Evolutionary conservation across 2,797 vertebrate genomes (phyloP).

Genomic region (Acropternis orthonyx): DNA sequence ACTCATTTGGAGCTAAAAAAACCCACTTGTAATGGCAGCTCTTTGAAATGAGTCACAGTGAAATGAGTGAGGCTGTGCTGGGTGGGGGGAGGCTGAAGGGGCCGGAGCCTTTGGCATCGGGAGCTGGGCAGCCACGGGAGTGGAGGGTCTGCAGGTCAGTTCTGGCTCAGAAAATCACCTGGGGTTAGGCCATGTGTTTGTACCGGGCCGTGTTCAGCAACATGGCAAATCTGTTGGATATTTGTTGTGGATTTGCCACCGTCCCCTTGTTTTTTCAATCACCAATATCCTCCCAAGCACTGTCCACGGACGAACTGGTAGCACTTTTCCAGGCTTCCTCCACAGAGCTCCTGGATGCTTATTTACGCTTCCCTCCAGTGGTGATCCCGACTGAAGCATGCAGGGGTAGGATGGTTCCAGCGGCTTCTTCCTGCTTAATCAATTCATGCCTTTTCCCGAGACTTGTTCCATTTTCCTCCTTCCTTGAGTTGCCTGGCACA

Average conservation of each 20-base stretch:
- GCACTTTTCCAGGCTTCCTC: background rate
- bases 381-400: background rate
- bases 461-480: background rate
- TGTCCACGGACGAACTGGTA: background rate
- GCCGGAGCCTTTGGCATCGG: background rate
- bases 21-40: background rate
- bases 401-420: background rate
- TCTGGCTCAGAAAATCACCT: background rate
- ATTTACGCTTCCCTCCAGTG: background rate
- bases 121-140: background rate
- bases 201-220: background rate
- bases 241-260: background rate
- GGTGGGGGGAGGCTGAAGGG: background rate
- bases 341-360: background rate
- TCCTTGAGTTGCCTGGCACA: background rate
- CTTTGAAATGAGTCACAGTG: background rate
- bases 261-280: background rate
- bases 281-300: background rate
- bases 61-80: background rate
- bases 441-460: background rate
- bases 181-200: background rate
- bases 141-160: background rate
- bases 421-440: background rate
- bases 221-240: accelerated
- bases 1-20: background rate